Percentiles rank a stretch among this genome's conserved stretches.
phyloP scores from a whole-genome alignment of 2,113 vertebrate genomes.

The Strigops habroptila region DNA sequence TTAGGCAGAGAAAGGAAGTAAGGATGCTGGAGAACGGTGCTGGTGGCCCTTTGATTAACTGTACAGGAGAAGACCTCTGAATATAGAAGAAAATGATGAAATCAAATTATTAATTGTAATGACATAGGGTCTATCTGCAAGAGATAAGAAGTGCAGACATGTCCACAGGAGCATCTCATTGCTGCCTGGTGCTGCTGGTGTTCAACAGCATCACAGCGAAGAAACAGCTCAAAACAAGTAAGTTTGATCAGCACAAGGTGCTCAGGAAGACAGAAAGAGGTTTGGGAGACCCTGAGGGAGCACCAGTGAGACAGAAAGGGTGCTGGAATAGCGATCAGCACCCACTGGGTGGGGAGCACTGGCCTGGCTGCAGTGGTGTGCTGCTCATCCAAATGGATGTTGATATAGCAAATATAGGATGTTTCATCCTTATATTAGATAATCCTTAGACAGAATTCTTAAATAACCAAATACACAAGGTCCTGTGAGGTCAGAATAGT shows the following conservation, averaged over 20 bases:
- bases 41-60: neutral
- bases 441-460: neutral
- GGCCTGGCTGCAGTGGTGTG: neutral
- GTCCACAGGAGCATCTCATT: neutral
- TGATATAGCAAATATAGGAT: neutral
- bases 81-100: neutral
- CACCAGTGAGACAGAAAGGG: accelerated
- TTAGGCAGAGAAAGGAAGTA: neutral
- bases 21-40: neutral
- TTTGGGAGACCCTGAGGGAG: neutral
- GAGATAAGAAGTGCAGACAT: neutral
- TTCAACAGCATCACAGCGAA: neutral
- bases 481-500: neutral
- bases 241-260: neutral
- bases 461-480: neutral
- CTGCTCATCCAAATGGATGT: neutral
- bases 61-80: neutral
- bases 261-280: neutral
- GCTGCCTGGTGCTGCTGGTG: neutral
- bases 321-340: neutral
- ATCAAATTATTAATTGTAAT: neutral
- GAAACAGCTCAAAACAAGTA: neutral
- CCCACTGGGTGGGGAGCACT: accelerated
- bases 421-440: neutral
- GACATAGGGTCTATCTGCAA: neutral